Evolutionary conservation across 2,888 invertebrate species (phyloP).

Genomic region (Loripinus fragilis): DNA sequence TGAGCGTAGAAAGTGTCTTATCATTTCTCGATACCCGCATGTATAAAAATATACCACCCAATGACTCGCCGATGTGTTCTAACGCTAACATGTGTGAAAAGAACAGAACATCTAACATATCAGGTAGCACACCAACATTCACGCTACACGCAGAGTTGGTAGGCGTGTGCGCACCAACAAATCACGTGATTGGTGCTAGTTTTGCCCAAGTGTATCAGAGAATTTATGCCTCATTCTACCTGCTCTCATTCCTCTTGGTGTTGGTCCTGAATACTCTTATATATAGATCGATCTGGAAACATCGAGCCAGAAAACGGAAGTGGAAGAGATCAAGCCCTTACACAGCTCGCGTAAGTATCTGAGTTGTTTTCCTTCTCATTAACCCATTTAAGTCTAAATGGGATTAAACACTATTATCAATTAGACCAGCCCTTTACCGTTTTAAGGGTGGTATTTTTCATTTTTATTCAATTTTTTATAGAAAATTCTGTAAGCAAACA

Average conservation of each 20-base stretch:
- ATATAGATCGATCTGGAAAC: conserved; percentile 72
- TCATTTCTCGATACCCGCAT: neutral
- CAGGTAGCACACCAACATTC: too few relatives aligned
- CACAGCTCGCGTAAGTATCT: conserved; percentile 54
- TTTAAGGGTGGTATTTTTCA: too few relatives aligned
- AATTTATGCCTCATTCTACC: conserved; percentile 76
- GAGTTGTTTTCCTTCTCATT: too few relatives aligned
- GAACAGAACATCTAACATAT: neutral
- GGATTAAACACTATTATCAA: too few relatives aligned
- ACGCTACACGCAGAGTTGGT: conserved; percentile 4
- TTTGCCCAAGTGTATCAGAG: conserved; percentile 77
- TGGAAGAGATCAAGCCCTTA: conserved; percentile 73
- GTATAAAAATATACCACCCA: neutral
- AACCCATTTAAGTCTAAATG: too few relatives aligned
- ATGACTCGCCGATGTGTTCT: too few relatives aligned
- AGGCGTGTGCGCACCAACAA: conserved; percentile 73
- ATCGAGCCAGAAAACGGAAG: conserved; percentile 68
- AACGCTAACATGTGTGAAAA: neutral
- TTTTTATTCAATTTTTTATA: too few relatives aligned
- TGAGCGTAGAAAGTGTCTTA: neutral
- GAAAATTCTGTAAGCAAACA: too few relatives aligned
- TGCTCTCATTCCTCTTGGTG: conserved; percentile 79
- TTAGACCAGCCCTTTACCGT: too few relatives aligned
- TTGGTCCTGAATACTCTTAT: conserved; percentile 79
- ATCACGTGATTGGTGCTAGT: conserved; percentile 65